These are phyloP conservation scores for Paradoxurus hermaphroditus DNA, from an alignment of 2,113 vertebrate genomes.

Conservation along the genomic window DNA sequence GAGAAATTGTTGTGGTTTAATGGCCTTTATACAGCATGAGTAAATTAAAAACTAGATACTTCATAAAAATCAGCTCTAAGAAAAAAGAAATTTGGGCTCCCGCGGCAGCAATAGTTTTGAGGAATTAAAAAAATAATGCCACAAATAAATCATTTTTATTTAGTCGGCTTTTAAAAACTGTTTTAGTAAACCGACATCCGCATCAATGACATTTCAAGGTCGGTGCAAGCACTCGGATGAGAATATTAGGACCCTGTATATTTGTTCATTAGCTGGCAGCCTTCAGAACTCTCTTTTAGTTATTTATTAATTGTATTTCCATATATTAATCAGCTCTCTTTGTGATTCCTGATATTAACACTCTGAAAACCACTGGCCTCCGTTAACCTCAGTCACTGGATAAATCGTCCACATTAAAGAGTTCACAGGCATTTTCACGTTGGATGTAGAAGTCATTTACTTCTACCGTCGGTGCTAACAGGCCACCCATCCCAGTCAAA, in stretches of 20 bases:
- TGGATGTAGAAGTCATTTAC: slow-evolving; percentile 7
- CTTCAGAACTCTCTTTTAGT: neutral
- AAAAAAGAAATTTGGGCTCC: neutral
- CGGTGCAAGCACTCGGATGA: neutral
- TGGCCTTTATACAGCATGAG: neutral
- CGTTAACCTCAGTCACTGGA: neutral
- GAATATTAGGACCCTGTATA: neutral
- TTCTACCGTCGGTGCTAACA: neutral
- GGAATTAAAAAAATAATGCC: neutral
- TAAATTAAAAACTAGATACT: slow-evolving; percentile 19
- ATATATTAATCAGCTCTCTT: neutral
- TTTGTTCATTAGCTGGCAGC: neutral
- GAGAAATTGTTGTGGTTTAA: neutral
- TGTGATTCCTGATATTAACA: neutral
- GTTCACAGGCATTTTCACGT: neutral
- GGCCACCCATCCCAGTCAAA: neutral
- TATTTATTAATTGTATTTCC: neutral
- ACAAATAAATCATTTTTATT: neutral
- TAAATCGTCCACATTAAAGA: neutral
- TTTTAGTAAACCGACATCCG: neutral
- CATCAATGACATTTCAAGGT: neutral
- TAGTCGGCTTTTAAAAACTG: neutral
- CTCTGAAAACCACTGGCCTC: neutral
- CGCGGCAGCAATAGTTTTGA: neutral
- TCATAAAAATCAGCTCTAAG: neutral